These are phyloP conservation scores for Danaus chrysippus DNA, from an alignment of 2,888 invertebrate species.

Conservation along the genomic window DNA sequence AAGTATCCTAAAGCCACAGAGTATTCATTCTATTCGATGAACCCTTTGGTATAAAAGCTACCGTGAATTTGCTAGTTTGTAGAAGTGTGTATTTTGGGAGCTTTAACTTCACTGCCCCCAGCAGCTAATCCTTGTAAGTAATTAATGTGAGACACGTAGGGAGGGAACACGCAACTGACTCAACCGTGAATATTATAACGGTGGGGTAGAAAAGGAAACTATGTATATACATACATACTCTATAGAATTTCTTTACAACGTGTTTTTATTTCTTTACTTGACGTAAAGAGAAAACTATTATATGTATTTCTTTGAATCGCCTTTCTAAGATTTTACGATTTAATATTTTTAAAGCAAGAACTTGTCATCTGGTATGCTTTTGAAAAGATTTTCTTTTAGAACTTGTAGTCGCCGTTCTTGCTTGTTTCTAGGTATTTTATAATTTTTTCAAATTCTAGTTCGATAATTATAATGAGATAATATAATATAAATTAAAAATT, in stretches of 20 bases:
- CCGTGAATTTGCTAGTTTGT: background rate
- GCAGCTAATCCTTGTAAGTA: constrained; percentile 15
- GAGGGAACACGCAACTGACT: constrained; percentile 9
- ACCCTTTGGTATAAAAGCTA: background rate
- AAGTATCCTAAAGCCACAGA: too few species aligned
- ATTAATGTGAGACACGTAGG: constrained; percentile 20
- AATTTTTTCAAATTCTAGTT: too few species aligned
- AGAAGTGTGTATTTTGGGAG: background rate
- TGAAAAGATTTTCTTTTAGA: too few species aligned
- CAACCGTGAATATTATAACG: constrained; percentile 1
- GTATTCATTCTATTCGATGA: background rate
- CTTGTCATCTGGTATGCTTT: too few species aligned
- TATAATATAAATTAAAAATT: too few species aligned
- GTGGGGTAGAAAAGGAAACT: background rate
- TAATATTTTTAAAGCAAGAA: too few species aligned
- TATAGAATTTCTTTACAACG: background rate
- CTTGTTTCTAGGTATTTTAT: too few species aligned
- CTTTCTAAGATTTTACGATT: too few species aligned
- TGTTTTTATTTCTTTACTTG: background rate
- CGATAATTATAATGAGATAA: too few species aligned
- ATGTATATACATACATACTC: background rate
- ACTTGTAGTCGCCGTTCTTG: too few species aligned
- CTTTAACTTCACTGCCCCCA: constrained; percentile 3
- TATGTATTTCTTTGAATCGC: too few species aligned
- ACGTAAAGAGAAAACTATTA: background rate